Evolutionary conservation across 1,140 invertebrate species (phyloP), one percentile per base, ranked within the genome.

Genomic region (Ylistrum balloti): DNA sequence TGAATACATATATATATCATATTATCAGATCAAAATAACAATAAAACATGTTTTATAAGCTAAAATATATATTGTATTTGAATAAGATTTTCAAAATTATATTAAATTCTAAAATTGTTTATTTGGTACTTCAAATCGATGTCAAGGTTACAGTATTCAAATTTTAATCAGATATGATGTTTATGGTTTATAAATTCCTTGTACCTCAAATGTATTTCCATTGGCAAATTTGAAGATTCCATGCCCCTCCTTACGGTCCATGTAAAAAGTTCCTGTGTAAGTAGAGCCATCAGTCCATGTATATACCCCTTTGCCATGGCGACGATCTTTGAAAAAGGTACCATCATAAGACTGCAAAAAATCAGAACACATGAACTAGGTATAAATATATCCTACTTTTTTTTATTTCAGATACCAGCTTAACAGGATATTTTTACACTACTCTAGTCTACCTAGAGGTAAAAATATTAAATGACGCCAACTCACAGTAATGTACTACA

Each of bases 241-340:
- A 93, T 95, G 96, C 5, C 96, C 96, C 92, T 96, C 96, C 88
- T 95, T 96, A 85, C 94, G 95, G 89, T 96, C 95, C 93, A 96
- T 94, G 90, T 96, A 96, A 88, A 96, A 96, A 33, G 94, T 94
- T 10, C 96, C 96, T 32, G 89, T 89, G 88, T 93, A 96, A 17
- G 91, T 91, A 10, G 95, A 95, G 1, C 94, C 94, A 92, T 96
- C 94, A 35, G 94, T 91, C 95, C 95, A 96, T 0, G 48, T 93
- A 89, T 96, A 96, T 17, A 89, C 91, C 13, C 96, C 95, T 35
- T 90, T 92, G 28, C 96, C 96, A 94, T 96, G 96, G 20, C 96
- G 94, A 87, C 95, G 92, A 86, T 96, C 96, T 91, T 94, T 94
- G 88, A 95, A 96, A 90, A 96, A 96, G 33, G 91, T 90, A 22